A percentile compares a stretch with the other conserved stretches of the same genome.
Conservation (phyloP, 2,797 vertebrate species). For the Macroramphosus scolopax region DNA sequence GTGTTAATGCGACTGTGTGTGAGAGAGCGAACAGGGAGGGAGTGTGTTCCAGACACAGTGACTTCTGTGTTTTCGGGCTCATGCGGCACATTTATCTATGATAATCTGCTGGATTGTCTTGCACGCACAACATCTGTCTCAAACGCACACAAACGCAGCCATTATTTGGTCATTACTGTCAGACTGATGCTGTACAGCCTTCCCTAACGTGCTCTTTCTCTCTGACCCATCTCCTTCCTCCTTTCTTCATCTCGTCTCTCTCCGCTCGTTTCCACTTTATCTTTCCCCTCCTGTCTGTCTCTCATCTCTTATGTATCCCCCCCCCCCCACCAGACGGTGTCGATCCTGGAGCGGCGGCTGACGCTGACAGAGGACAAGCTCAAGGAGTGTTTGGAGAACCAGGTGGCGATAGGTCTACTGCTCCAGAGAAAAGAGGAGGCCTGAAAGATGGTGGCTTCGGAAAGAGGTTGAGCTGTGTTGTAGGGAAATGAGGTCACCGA, state of each 20-base stretch:
- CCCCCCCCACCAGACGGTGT: slow-evolving; percentile 79
- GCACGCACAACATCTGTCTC: slow-evolving; percentile 63
- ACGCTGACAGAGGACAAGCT: slow-evolving; percentile 93
- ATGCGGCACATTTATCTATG: no score
- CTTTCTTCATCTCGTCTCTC: slow-evolving; percentile 4
- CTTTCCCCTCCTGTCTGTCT: slow-evolving; percentile 12
- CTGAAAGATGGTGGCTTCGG: slow-evolving; percentile 24
- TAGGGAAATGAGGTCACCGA: slow-evolving; percentile 9
- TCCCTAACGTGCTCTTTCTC: slow-evolving; percentile 47
- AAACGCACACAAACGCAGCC: slow-evolving; percentile 49
- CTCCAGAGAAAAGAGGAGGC: slow-evolving; percentile 67
- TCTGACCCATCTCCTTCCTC: slow-evolving; percentile 45
- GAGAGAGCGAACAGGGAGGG: slow-evolving; percentile 41
- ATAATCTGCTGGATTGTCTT: slow-evolving; percentile 22
- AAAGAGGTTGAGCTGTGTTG: slow-evolving; percentile 15
- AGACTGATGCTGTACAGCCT: slow-evolving; percentile 58
- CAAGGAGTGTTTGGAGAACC: slow-evolving; percentile 91
- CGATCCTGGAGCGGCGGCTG: slow-evolving; percentile 89
- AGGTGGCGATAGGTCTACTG: slow-evolving; percentile 83
- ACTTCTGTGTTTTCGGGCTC: slow-evolving; percentile 43
- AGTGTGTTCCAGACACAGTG: slow-evolving; percentile 60
- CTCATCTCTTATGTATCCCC: slow-evolving; percentile 5
- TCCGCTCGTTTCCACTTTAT: background rate
- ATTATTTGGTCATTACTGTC: slow-evolving; percentile 66
- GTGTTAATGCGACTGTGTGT: slow-evolving; percentile 50